Conservation (phyloP, 1,140 invertebrate genomes). For the Coenobita brevimanus region DNA sequence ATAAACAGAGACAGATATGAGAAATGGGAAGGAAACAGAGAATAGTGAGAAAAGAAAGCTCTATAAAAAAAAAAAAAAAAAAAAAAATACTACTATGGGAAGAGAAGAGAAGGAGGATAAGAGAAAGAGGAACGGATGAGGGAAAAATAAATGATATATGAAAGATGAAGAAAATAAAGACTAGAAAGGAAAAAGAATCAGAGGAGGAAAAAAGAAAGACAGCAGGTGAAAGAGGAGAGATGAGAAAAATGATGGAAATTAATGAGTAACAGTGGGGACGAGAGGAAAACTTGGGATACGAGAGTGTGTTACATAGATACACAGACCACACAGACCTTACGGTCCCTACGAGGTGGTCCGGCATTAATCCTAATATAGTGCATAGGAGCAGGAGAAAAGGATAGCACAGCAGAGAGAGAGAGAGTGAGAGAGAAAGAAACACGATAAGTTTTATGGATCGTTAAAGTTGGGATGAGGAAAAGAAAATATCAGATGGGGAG, state of each 20-base stretch:
- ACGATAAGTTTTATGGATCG: not conserved
- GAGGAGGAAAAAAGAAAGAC: not conserved
- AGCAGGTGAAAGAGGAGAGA: not conserved
- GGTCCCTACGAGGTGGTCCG: no score
- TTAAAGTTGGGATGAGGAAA: not conserved
- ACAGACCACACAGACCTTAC: no score
- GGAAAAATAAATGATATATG: not conserved
- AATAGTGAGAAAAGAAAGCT: not conserved
- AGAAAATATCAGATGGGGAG: not conserved
- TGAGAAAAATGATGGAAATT: not conserved
- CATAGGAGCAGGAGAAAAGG: no score
- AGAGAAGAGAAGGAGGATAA: no score
- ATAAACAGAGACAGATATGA: not conserved
- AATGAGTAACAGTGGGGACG: not conserved
- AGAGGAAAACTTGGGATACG: not conserved
- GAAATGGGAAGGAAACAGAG: not conserved
- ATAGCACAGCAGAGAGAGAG: not conserved
- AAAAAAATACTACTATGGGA: not conserved
- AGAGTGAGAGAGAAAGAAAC: not conserved
- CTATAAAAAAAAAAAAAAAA: not conserved
- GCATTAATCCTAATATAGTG: no score
- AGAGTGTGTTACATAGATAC: no score
- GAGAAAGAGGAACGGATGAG: not conserved
- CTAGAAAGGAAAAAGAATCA: not conserved
- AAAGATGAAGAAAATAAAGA: not conserved